phyloP scores from a whole-genome alignment of 1,140 invertebrate genomes.

The Caenorhabditis briggsae region DNA sequence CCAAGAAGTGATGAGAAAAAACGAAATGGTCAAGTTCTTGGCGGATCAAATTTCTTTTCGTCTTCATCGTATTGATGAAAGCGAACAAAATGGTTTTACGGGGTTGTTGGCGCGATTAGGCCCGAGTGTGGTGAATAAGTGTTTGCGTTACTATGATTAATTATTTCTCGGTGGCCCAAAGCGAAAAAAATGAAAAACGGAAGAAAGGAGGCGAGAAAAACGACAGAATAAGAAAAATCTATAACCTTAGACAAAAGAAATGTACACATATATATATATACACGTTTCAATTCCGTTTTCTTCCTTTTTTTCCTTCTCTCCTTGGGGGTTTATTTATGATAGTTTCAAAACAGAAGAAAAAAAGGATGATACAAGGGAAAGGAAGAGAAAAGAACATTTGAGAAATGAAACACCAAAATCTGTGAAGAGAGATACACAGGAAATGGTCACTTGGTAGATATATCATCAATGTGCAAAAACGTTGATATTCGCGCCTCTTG shows the following conservation, averaged over 20 bases:
- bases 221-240: neutral
- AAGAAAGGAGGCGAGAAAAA: neutral
- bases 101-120: neutral
- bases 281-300: slow-evolving; percentile 32
- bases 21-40: slow-evolving; percentile 22
- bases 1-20: slow-evolving; percentile 1
- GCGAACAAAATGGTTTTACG: slow-evolving; percentile 41
- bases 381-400: neutral
- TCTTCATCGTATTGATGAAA: slow-evolving; percentile 33
- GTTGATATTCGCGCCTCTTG: slow-evolving; percentile 41
- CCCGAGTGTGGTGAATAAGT: neutral
- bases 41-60: slow-evolving; percentile 43
- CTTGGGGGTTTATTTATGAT: slow-evolving; percentile 52
- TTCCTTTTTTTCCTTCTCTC: slow-evolving; percentile 23
- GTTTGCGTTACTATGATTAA: slow-evolving; percentile 50
- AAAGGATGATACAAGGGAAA: neutral
- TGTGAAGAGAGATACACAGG: neutral
- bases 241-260: slow-evolving; percentile 33
- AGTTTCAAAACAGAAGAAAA: slow-evolving; percentile 16
- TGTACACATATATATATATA: slow-evolving; percentile 35
- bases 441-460: neutral
- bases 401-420: neutral
- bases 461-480: slow-evolving; percentile 7
- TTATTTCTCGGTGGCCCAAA: slow-evolving; percentile 31
- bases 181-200: neutral